Conservation (phyloP, 2,113 vertebrate genomes). For the Platichthys flesus region DNA sequence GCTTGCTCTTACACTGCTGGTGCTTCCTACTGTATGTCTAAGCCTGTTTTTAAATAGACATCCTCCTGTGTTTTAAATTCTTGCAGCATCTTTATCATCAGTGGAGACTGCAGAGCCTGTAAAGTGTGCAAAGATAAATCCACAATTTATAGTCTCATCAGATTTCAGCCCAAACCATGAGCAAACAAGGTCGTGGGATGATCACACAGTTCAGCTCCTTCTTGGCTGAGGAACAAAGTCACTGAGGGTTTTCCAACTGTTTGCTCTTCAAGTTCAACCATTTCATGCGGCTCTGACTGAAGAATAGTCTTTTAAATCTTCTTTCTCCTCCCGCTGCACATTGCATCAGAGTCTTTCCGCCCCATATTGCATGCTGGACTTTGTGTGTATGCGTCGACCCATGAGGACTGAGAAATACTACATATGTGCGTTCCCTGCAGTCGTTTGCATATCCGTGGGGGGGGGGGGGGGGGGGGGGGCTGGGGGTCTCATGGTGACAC, state of each 20-base stretch:
- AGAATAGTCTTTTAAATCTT: slow-evolving; percentile 4
- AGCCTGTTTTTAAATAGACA: too few species aligned
- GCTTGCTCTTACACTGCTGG: too few species aligned
- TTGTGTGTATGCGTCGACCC: not conserved
- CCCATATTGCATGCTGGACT: not conserved
- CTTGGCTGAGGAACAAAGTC: slow-evolving; percentile 12
- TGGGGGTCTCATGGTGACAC: not conserved
- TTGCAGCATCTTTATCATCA: not conserved
- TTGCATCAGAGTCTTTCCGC: not conserved
- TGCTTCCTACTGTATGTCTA: too few species aligned
- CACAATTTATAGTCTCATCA: not conserved
- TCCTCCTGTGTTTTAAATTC: not conserved
- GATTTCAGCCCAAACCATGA: not conserved
- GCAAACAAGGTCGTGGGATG: not conserved
- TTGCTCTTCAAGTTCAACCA: slow-evolving; percentile 7
- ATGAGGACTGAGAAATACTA: not conserved
- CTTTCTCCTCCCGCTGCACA: not conserved
- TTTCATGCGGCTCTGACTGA: not conserved
- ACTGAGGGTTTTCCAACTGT: slow-evolving; percentile 8
- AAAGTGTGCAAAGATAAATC: not conserved
- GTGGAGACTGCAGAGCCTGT: not conserved
- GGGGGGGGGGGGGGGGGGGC: too few species aligned
- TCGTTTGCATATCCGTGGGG: slow-evolving; percentile 6
- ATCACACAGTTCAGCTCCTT: not conserved
- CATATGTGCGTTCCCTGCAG: not conserved